These are phyloP conservation scores for Ctenochaetus hawaiiensis DNA, from an alignment of 2,797 vertebrate genomes.

Conservation along the genomic window DNA sequence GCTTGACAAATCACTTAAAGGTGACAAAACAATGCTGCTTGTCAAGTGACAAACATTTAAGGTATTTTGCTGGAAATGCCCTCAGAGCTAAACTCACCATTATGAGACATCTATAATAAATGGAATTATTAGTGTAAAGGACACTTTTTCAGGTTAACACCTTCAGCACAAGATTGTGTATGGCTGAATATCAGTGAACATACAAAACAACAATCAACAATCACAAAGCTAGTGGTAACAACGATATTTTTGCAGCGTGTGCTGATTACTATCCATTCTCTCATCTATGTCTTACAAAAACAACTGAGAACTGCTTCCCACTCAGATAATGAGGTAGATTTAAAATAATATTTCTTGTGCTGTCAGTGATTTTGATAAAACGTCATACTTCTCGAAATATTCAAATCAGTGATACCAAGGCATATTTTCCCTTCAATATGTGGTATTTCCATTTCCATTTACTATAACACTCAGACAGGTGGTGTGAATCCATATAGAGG, in stretches of 20 bases:
- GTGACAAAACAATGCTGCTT: neutral
- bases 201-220: neutral
- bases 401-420: neutral
- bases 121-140: neutral
- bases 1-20: neutral
- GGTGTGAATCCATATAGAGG: neutral
- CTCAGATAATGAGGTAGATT: neutral
- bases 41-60: rapidly evolving
- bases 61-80: neutral
- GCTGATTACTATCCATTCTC: neutral
- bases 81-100: neutral
- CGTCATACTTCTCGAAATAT: neutral
- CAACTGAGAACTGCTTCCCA: neutral
- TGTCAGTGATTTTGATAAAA: neutral
- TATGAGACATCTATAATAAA: neutral
- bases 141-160: neutral
- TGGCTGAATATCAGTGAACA: neutral
- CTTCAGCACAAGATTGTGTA: neutral
- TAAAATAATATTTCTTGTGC: neutral
- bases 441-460: neutral
- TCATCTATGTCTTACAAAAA: neutral
- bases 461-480: neutral
- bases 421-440: neutral
- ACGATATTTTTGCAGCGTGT: neutral
- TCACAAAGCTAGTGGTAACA: neutral